Conservation (phyloP, 2,113 vertebrate species). For the Solea senegalensis region DNA sequence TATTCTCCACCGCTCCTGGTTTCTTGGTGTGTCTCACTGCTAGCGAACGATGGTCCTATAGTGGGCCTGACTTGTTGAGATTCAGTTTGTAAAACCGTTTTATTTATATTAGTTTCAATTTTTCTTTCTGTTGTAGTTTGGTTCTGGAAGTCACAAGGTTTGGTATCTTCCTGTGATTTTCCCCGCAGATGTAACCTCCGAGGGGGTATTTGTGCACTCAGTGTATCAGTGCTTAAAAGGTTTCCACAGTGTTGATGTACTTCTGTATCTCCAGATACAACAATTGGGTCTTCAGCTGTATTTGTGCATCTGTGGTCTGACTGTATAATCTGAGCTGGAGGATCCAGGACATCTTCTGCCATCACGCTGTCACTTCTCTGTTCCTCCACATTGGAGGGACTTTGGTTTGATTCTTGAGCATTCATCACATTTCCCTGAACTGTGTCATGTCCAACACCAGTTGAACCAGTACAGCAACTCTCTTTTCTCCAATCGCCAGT, state of each 20-base stretch:
- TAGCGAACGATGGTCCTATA: background rate
- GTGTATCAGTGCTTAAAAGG: slow-evolving; percentile 9
- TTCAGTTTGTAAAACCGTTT: background rate
- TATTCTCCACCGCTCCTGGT: background rate
- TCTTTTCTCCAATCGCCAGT: background rate
- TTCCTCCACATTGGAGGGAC: slow-evolving; percentile 4
- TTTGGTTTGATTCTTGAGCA: slow-evolving; percentile 15
- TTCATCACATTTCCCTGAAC: background rate
- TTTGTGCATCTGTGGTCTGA: background rate
- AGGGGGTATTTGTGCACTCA: background rate
- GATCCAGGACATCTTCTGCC: background rate
- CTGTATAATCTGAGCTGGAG: background rate
- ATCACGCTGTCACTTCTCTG: background rate
- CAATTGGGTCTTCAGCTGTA: background rate
- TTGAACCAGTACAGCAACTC: background rate
- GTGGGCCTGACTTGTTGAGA: background rate
- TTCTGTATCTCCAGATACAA: background rate
- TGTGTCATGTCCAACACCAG: background rate
- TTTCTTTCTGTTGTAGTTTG: slow-evolving; percentile 9
- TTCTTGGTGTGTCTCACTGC: background rate
- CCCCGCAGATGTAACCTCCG: slow-evolving; percentile 20
- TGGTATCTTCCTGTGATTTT: slow-evolving; percentile 15
- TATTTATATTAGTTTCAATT: slow-evolving; percentile 3
- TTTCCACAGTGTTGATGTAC: background rate
- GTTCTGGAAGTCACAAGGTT: slow-evolving; percentile 6